phyloP scores from a whole-genome alignment of 2,888 invertebrate species.

The Sisyra nigra region DNA sequence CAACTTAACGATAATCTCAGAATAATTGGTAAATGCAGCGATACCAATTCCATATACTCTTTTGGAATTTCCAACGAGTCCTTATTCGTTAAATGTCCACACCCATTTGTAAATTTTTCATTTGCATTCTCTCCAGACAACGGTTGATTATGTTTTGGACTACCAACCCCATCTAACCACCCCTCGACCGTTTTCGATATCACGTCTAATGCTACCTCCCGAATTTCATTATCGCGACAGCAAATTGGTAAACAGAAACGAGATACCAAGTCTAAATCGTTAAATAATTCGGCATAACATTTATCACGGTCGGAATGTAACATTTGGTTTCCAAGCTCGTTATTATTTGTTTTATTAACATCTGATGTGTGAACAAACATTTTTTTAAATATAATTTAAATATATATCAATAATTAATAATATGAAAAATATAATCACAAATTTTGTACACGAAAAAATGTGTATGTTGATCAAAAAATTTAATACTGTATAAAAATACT shows the following conservation, averaged over 20 bases:
- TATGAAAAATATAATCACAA: neutral
- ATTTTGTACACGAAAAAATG: neutral
- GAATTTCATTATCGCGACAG: constrained; percentile 31
- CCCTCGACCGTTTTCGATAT: constrained; percentile 34
- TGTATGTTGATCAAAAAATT: neutral
- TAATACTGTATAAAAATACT: constrained; percentile 3
- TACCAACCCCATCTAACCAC: constrained; percentile 35
- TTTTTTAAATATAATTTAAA: constrained; percentile 6
- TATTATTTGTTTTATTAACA: constrained; percentile 23
- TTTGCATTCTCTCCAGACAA: constrained; percentile 16
- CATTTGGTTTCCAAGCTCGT: constrained; percentile 18
- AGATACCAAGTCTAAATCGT: constrained; percentile 31
- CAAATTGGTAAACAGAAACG: constrained; percentile 34
- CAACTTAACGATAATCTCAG: constrained; percentile 38
- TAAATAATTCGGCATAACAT: constrained; percentile 19
- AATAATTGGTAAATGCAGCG: constrained; percentile 37
- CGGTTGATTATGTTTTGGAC: constrained; percentile 27
- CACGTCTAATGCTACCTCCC: constrained; percentile 32
- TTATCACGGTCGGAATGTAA: constrained; percentile 13
- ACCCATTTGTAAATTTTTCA: constrained; percentile 21
- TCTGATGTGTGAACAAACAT: constrained; percentile 25
- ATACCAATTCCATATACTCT: constrained; percentile 34
- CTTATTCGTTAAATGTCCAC: no score
- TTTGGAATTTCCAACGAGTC: constrained; percentile 19
- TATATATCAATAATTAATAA: constrained; percentile 1